Conservation (phyloP, 2,888 invertebrate genomes). For the Hymenopus coronatus region DNA sequence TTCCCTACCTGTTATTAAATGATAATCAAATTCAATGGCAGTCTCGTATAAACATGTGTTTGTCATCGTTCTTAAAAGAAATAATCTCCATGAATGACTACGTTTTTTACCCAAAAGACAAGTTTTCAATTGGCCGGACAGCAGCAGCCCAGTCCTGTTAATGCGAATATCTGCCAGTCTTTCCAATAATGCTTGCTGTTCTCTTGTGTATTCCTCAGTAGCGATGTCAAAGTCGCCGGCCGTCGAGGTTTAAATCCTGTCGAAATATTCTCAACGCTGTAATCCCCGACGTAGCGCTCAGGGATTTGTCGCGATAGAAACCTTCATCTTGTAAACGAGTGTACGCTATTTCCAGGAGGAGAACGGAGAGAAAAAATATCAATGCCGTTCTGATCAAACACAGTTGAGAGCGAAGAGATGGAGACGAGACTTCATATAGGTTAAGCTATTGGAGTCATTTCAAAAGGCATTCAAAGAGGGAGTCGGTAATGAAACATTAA, state of each 20-base stretch:
- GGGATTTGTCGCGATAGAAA: neutral
- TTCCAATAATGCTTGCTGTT: neutral
- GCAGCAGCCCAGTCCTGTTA: neutral
- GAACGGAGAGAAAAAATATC: conserved; percentile 22
- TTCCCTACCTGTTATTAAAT: no score
- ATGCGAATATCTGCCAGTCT: neutral
- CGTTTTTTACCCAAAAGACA: neutral
- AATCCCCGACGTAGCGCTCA: neutral
- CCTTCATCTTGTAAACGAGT: conserved; percentile 23
- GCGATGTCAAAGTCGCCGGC: neutral
- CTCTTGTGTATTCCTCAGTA: neutral
- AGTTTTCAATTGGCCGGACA: neutral
- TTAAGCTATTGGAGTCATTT: conserved; percentile 32
- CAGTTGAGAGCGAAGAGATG: conserved; percentile 2
- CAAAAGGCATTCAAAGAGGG: conserved; percentile 34
- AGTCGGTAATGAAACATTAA: conserved; percentile 35
- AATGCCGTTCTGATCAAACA: conserved; percentile 34
- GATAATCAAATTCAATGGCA: no score
- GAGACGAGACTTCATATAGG: conserved; percentile 22
- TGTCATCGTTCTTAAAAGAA: neutral
- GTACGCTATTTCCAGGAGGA: conserved; percentile 11
- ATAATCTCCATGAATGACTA: neutral
- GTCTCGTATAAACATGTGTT: no score
- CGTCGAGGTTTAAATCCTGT: neutral
- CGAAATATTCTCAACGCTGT: neutral